These are phyloP conservation scores for Nycticryphes semicollaris DNA, from an alignment of 2,113 vertebrate species.

Conservation along the genomic window DNA sequence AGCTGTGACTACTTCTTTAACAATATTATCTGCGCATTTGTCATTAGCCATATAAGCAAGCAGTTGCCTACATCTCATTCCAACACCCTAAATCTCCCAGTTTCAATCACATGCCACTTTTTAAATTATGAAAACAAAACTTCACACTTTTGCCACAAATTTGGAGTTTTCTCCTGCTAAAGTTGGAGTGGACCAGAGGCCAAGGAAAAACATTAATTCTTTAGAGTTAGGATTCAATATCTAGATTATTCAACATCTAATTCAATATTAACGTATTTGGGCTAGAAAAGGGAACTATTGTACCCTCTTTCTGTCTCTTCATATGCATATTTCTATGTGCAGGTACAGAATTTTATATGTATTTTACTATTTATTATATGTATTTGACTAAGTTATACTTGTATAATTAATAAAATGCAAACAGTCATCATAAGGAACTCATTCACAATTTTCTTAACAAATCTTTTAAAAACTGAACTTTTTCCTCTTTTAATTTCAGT, in stretches of 20 bases:
- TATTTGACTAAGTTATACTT: background rate
- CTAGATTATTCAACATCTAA: background rate
- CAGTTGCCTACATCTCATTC: background rate
- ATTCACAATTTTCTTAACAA: background rate
- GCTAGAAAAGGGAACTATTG: background rate
- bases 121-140: background rate
- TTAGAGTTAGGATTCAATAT: background rate
- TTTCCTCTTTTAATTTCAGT: constrained; percentile 45
- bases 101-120: background rate
- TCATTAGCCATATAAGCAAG: background rate
- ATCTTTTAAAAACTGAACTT: background rate
- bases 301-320: background rate
- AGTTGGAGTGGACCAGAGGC: background rate
- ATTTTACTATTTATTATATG: background rate
- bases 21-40: background rate
- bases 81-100: background rate
- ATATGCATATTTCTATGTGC: background rate
- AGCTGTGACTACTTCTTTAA: background rate
- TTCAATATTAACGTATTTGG: background rate
- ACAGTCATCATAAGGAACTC: background rate
- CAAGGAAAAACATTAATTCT: background rate
- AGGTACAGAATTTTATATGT: background rate
- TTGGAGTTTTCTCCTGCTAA: background rate
- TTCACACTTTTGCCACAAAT: background rate
- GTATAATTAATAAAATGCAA: background rate